Evolutionary conservation across 2,113 vertebrate genomes (phyloP), one percentile per base, ranked within the genome.

Genomic region (Nipponia nippon): DNA sequence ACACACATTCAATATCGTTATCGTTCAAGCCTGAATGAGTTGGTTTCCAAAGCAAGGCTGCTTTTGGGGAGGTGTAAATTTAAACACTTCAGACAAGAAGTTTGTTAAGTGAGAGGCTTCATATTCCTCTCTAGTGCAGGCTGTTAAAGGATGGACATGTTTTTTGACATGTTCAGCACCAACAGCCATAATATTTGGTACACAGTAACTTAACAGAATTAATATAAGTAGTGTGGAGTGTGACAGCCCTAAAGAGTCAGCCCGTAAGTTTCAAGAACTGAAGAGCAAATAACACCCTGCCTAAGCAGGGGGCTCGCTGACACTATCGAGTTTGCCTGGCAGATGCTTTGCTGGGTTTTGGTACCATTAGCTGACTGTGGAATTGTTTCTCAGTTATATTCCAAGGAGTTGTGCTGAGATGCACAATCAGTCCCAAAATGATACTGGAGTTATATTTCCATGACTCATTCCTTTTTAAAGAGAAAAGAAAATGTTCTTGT

Each of bases 391-490:
- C 66, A 38, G 77, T 44, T 62, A 87, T 77, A 87, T 49, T 92
- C 65, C 70, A 76, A 49, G 73, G 40, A 91, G 73, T 26, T 30
- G 2, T 29, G 44, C 62, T 62, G 87, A 87, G 61, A 94, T 53
- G 40, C 84, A 71, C 6, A 1, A 44, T 36, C 53, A 92, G 61
- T 89, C 70, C 93, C 38, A 72, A 77, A 95, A 94, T 94, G 94
- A 96, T 21, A 56, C 44, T 8, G 34, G 72, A 82, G 62, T 79
- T 89, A 6, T 29, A 90, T 69, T 91, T 91, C 84, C 78, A 93
- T 84, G 81, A 95, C 56, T 94, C 94, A 92, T 53, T 87, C 34
- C 22, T 80, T 92, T 96, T 38, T 29, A 52, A 87, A 89, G 27
- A 76, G n/a, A 91, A 78, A 90, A 75, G 17, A 86, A 75, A 89